Evolutionary conservation across 37 sponge, comb jelly and placozoan species (phyloP), one percentile per base, ranked within the genome.

Genomic region (Cliona cf. orientalis): DNA sequence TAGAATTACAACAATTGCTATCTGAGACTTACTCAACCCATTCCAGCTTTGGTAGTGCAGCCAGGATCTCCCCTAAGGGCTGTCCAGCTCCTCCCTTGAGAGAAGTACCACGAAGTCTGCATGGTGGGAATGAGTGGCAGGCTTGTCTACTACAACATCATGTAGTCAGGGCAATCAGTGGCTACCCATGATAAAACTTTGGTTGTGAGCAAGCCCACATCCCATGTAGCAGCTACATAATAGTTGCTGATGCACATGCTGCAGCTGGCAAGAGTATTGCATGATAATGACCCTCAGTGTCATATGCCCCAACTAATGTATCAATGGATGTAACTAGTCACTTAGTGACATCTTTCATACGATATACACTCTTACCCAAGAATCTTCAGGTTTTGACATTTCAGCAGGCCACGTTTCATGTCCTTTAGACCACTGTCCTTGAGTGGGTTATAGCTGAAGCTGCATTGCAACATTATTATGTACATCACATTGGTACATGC

Each of bases 391-490:
- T 80, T 28, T 17, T 29, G 29, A 22, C 71, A 69, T 31, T 80
- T 80, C 41, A 80, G 43, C 1, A 80, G 61, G 26, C 81, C 81
- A 25, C 59, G 81, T 42, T 37, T 59, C 61, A 69, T 59, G 7
- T 17, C 61, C 37, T 58, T 61, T 23, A 80, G 70, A 55, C 81
- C 81, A 19, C 38, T 29, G 12, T 68, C 69, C 3, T 34, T 69
- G 23, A 80, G 64, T 56, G 81, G 81, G 38, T 80, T 80, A 26
- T 80, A 80, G 53, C 81, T 80, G 53, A 53, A 58, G 29, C 81
- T 80, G 31, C 22, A 62, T 58, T 19, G 55, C 55, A 49, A 19
- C 55, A 17, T 49, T 49, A 11, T 17, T 49, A 17, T 49, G 55
- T 49, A 19, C 14, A 17, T 49, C 11, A 49, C 11, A 17, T 17